Evolutionary conservation across 2,888 invertebrate genomes (phyloP), one percentile per base, ranked within the genome.

Genomic region (Pharmacophagus antenor): DNA sequence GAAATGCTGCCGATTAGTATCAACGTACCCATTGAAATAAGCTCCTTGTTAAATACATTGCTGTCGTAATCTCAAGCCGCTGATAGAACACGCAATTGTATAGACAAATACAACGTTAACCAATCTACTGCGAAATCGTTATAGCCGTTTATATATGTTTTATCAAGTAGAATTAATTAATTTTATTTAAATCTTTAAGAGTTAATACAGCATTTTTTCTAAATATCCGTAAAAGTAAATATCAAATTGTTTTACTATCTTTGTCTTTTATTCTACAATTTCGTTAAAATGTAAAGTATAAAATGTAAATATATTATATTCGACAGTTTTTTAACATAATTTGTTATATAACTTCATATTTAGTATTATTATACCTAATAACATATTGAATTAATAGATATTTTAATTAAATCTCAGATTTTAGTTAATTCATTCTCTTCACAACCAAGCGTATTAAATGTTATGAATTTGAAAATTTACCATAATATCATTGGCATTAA

Each of bases 1-100:
- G 88, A 85, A 85, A 85, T 79, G 80, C 79, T 73, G 73, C 77
- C 75, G 88, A 88, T 88, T 81, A 72, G 73, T 85, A 88, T 86
- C 87, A 72, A 70, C 73, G 47, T 46, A 70, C 73, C 82, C 79
- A 86, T 88, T 84, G 82, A 86, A 87, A 81, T 85, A 74, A 79
- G 79, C 77, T 76, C 77, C 77, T 73, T 73, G 69, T 70, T 48
- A 79, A 69, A 65, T 70, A 65, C 67, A 64, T 63, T 68, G 48
- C 25, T 44, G 37, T 47, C 52, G 56, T 61, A 53, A 61, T 61
- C 56, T 61, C 22, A 47, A n/a, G 4, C 37, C 15, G 5, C 49
- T 25, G 41, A 59, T 41, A 58, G 48, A 53, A 53, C 54, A 59
- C 48, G 48, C 53, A 59, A 49, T 59, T 17, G 37, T 48, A 56